Evolutionary conservation across 2,888 invertebrate genomes (phyloP).

Genomic region (Melanophora roralis): DNA sequence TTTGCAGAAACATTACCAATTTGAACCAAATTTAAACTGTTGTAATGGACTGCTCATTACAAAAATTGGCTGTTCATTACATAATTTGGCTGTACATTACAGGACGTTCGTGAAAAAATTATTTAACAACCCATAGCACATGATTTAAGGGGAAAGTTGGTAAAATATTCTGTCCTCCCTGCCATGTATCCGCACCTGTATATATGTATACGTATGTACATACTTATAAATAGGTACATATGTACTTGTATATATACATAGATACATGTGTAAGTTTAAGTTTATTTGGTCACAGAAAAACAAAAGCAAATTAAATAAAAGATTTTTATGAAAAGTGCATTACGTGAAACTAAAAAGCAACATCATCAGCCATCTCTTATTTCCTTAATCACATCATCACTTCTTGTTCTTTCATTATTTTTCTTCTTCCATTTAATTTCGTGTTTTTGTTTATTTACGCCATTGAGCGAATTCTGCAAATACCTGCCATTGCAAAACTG

Average conservation of each 20-base stretch:
- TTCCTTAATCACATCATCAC: background rate
- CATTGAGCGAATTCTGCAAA: conserved; percentile 35
- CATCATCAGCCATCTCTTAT: conserved; percentile 66
- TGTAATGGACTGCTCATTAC: too few species aligned
- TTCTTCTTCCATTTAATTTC: conserved; percentile 16
- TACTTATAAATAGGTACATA: background rate
- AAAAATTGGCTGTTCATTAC: too few species aligned
- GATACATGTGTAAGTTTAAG: background rate
- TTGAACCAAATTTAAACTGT: too few species aligned
- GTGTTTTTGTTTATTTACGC: conserved; percentile 16
- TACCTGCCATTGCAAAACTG: conserved; percentile 43
- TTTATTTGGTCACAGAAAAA: conserved; percentile 65
- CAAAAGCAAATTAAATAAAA: conserved; percentile 24
- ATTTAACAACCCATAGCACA: too few species aligned
- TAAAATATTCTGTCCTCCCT: too few species aligned
- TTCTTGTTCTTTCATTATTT: background rate
- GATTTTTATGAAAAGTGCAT: conserved; percentile 68
- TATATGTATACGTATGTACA: background rate
- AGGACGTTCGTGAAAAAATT: too few species aligned
- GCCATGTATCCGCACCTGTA: too few species aligned
- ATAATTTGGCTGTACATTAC: too few species aligned
- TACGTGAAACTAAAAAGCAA: conserved; percentile 74
- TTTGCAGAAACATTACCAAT: too few species aligned
- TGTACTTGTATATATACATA: background rate
- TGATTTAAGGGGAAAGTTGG: too few species aligned